Evolutionary conservation across 2,797 vertebrate species (phyloP).

Genomic region (Gambelia wislizenii): DNA sequence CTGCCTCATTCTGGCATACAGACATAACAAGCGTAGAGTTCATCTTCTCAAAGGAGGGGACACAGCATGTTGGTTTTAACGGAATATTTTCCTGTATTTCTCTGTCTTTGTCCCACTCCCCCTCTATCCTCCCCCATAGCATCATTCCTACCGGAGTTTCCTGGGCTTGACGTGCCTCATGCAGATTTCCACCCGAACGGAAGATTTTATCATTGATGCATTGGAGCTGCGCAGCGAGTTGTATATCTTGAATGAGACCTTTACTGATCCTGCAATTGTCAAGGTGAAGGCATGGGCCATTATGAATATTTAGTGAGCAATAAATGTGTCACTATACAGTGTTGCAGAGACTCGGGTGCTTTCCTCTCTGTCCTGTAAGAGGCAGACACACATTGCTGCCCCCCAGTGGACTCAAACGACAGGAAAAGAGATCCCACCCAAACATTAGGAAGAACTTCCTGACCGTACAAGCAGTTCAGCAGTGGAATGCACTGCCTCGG

Average conservation of each 20-base stretch:
- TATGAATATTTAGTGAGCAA: not conserved
- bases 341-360: not conserved
- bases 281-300: slow-evolving; percentile 82
- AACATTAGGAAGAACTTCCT: too few relatives aligned
- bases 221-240: slow-evolving; percentile 91
- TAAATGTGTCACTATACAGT: too few relatives aligned
- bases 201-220: slow-evolving; percentile 93
- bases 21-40: not conserved
- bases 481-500: too few relatives aligned
- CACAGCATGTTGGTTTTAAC: accelerated
- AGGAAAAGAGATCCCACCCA: too few relatives aligned
- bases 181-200: slow-evolving; percentile 94
- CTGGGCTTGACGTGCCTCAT: slow-evolving; percentile 94
- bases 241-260: slow-evolving; percentile 93
- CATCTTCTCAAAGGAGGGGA: not conserved
- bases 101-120: not conserved
- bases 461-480: too few relatives aligned
- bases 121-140: slow-evolving; percentile 74
- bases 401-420: too few relatives aligned
- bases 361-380: not conserved
- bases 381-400: not conserved
- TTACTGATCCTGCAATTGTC: slow-evolving; percentile 90
- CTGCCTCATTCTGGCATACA: not conserved
- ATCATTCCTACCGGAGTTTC: slow-evolving; percentile 97
- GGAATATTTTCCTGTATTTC: accelerated